Conservation (phyloP, 2,797 vertebrate species). For the Otus scops region DNA sequence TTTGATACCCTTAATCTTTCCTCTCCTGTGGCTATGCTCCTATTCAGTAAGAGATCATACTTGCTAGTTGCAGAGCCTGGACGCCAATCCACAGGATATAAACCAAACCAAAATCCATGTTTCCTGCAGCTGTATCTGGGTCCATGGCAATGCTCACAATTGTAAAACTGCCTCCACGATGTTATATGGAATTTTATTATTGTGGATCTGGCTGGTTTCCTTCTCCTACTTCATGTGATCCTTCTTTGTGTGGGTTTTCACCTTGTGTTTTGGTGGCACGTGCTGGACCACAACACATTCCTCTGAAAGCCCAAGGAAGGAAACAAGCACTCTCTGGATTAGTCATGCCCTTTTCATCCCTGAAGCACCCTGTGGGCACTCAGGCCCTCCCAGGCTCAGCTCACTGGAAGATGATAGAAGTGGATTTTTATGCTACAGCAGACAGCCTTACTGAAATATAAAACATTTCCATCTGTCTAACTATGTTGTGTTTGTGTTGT, state of each 20-base stretch:
- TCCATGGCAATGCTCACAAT: background rate
- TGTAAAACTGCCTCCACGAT: conserved; percentile 9
- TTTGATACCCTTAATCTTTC: conserved; percentile 68
- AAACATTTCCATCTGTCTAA: background rate
- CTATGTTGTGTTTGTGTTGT: background rate
- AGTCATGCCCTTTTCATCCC: background rate
- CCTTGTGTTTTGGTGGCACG: conserved; percentile 1
- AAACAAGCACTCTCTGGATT: background rate
- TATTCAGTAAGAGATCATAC: conserved; percentile 49
- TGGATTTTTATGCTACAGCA: background rate
- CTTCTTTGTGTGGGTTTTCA: background rate
- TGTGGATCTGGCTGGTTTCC: background rate
- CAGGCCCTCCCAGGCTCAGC: background rate
- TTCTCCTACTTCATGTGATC: background rate
- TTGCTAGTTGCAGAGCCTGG: conserved; percentile 16
- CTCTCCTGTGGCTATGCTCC: conserved; percentile 55
- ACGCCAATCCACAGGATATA: background rate
- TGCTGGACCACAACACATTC: background rate
- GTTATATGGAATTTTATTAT: conserved; percentile 17
- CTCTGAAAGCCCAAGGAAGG: background rate
- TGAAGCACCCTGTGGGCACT: accelerated
- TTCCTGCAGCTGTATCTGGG: conserved; percentile 39
- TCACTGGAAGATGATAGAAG: background rate
- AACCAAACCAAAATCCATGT: conserved; percentile 28
- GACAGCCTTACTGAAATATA: background rate